Conservation (phyloP, 2,797 vertebrate genomes). For the Simalia tracyae region DNA sequence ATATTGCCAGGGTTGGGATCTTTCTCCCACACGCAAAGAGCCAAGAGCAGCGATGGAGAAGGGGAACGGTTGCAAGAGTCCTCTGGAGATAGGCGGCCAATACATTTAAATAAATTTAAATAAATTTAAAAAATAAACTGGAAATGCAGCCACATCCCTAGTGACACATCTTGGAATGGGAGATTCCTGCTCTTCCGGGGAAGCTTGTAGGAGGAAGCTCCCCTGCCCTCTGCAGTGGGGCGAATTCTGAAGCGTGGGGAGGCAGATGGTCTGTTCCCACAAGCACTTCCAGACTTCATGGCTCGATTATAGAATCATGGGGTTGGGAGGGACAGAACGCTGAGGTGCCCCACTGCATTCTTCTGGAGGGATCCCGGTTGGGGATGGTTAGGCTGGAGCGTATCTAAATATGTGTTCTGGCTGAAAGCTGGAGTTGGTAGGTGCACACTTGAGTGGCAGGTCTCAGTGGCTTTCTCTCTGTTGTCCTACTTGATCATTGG, state of each 20-base stretch:
- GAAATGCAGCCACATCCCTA: neutral
- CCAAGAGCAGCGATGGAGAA: neutral
- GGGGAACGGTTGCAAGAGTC: neutral
- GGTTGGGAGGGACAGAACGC: too few relatives aligned
- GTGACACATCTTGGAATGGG: neutral
- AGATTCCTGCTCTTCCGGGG: neutral
- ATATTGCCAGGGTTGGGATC: slow-evolving; percentile 77
- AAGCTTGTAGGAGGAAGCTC: too few relatives aligned
- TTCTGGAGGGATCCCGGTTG: neutral
- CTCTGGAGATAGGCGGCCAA: slow-evolving; percentile 21
- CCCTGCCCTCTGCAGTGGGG: neutral
- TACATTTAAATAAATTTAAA: slow-evolving; percentile 57
- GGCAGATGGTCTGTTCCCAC: neutral
- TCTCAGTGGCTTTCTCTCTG: neutral
- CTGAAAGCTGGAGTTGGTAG: too few relatives aligned
- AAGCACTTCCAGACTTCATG: neutral
- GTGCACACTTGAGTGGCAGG: neutral
- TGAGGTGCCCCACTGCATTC: neutral
- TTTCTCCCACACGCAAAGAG: slow-evolving; percentile 29
- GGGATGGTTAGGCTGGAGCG: too few relatives aligned
- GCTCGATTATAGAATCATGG: neutral
- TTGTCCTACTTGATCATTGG: neutral
- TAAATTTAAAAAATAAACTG: neutral
- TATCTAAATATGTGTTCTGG: too few relatives aligned
- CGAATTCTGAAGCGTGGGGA: neutral